These are phyloP conservation scores for Tenthredo amoena DNA, from an alignment of 2,888 invertebrate species.

Conservation along the genomic window DNA sequence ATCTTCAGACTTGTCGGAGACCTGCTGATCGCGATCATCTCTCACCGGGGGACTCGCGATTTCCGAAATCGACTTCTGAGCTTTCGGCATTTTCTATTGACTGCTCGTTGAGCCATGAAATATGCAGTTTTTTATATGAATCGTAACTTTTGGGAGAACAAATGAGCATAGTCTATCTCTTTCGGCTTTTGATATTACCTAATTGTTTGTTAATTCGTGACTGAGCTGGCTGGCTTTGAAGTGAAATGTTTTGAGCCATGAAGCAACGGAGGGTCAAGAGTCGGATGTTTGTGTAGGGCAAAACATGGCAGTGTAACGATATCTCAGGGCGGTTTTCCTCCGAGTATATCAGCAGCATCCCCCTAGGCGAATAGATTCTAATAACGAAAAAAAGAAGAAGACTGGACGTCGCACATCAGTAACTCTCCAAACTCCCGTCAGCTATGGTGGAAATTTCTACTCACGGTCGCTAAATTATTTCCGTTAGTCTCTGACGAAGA, in stretches of 20 bases:
- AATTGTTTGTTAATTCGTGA: not conserved
- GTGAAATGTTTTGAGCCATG: not conserved
- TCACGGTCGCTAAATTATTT: constrained; percentile 1
- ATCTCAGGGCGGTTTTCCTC: no score
- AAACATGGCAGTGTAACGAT: no score
- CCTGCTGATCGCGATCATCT: not conserved
- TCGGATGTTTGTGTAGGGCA: not conserved
- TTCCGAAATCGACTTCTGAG: not conserved
- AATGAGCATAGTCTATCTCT: not conserved
- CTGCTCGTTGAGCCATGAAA: not conserved
- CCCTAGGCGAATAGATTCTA: not conserved
- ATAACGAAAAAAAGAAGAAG: not conserved
- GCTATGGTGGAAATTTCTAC: not conserved
- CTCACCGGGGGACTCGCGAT: not conserved
- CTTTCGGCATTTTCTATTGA: not conserved
- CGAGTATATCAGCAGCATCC: not conserved
- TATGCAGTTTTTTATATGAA: not conserved
- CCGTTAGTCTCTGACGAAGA: not conserved
- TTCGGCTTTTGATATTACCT: no score
- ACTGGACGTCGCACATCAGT: not conserved
- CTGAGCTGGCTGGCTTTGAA: not conserved
- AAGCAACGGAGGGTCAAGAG: constrained; percentile 13
- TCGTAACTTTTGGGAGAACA: not conserved
- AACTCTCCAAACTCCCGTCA: not conserved
- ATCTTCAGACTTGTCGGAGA: not conserved